These are phyloP conservation scores for Perizoma flavofasciatum DNA, from an alignment of 2,888 invertebrate species.

Conservation along the genomic window DNA sequence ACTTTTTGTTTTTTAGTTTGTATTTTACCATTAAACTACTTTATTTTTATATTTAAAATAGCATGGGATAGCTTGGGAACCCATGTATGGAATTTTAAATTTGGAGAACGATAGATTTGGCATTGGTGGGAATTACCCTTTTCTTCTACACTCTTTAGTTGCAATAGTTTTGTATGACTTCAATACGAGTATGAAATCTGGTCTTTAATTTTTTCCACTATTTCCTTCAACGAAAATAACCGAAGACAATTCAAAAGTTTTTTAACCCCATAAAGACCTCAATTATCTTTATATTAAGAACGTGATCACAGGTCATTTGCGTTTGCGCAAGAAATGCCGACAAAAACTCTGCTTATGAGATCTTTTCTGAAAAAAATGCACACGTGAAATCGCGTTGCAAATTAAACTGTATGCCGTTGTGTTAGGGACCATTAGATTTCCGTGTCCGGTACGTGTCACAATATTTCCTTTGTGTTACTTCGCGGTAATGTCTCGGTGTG, in stretches of 20 bases:
- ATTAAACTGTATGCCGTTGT: constrained; percentile 22
- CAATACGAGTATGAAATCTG: no score
- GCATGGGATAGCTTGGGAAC: no score
- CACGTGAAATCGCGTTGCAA: background rate
- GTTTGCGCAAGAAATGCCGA: constrained; percentile 39
- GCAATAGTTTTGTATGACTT: no score
- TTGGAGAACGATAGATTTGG: no score
- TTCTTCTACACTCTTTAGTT: no score
- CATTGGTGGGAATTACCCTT: no score
- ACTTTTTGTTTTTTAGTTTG: no score
- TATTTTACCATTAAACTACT: no score
- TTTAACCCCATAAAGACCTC: constrained; percentile 32
- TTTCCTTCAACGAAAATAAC: no score
- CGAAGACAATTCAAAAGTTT: constrained; percentile 17
- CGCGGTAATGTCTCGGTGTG: constrained; percentile 43
- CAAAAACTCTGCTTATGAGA: constrained; percentile 34
- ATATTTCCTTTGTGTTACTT: constrained; percentile 48
- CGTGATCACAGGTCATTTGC: constrained; percentile 39
- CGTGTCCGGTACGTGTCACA: constrained; percentile 31
- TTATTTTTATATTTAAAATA: no score
- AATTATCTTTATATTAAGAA: constrained; percentile 33
- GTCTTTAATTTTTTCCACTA: no score
- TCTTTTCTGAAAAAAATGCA: constrained; percentile 30
- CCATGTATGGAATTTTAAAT: no score
- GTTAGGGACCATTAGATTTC: constrained; percentile 19